Percentiles rank a stretch among this genome's conserved stretches.
Conservation (phyloP, 2,888 invertebrate genomes). For the Strigamia transsilvanica region DNA sequence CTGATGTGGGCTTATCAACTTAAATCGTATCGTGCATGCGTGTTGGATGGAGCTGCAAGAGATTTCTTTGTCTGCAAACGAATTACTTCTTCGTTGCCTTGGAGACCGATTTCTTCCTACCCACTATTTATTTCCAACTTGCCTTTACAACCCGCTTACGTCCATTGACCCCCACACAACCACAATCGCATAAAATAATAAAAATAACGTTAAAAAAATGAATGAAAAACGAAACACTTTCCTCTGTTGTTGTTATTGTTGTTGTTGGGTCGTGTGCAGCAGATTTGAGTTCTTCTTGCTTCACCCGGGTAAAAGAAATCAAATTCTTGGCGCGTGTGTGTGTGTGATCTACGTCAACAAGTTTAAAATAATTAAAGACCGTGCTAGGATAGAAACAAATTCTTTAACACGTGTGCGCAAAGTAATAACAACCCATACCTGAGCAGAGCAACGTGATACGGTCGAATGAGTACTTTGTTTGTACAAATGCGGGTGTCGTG, state of each 20-base stretch:
- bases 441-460: conserved; percentile 12
- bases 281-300: not conserved
- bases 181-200: not conserved
- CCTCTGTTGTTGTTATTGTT: no score
- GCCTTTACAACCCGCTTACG: not conserved
- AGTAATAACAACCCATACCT: conserved; percentile 35
- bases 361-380: conserved; percentile 5
- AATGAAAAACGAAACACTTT: not conserved
- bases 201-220: not conserved
- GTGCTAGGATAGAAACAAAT: not conserved
- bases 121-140: conserved; percentile 30
- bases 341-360: not conserved
- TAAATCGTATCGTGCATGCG: conserved; percentile 36
- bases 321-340: not conserved
- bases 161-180: not conserved
- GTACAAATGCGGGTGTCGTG: conserved; percentile 32
- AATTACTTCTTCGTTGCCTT: conserved; percentile 24
- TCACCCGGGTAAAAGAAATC: not conserved
- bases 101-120: conserved; percentile 34
- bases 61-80: conserved; percentile 35
- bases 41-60: conserved; percentile 25
- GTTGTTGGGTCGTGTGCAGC: no score
- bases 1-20: conserved; percentile 10
- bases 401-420: not conserved
- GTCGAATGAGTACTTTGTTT: conserved; percentile 41